Base-by-base conservation (phyloP, 2,113 vertebrate species). In the Leptocoma aspasia region DNA sequence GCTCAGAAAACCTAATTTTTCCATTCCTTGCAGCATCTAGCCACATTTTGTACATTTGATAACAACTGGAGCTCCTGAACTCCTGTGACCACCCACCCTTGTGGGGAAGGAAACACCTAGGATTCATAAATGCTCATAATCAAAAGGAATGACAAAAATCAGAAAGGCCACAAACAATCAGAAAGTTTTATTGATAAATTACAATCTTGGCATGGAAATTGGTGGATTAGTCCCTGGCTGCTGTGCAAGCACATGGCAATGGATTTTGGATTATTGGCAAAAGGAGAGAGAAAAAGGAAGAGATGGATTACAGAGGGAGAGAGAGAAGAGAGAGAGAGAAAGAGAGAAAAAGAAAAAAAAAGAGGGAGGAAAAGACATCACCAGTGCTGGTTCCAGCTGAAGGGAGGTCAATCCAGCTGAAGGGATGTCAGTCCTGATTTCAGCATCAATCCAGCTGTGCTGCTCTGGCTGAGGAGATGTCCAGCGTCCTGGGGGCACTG, bases 131-230 rank as follows among this genome's bases (percentile, higher is more conserved):
- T 18, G 7, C 19, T 45, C 6, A 5, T 28, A 19, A 6, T 18
- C 0, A 0, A 47, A 47, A n/a, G 11, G n/a, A 68, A n/a, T 0
- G 1, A 45, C 13, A 30, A 47, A 47, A 54, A 28, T n/a, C 19
- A 28, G 39, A 78, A 45, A 23, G 33, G 7, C 11, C 23, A 23
- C 23, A 50, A 57, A 3, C 1, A 44, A 24, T 39, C 37, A 31
- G 39, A n/a, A 54, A 35, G 7, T 19, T 54, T 44, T 31, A n/a
- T n/a, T 31, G 33, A 14, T 12, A 47, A 61, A 53, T 54, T 18
- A 26, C 13, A 60, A 11, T 20, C 30, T 35, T 53, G 28, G 24
- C 45, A 59, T 30, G 11, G 39, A 75, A n/a, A 82, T 39, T 30
- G 39, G 28, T 35, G 7, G 41, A 4, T 47, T n/a, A 60, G 39